These are phyloP conservation scores for Sylvilagus floridanus DNA, from an alignment of 2,797 vertebrate genomes.

Conservation along the genomic window DNA sequence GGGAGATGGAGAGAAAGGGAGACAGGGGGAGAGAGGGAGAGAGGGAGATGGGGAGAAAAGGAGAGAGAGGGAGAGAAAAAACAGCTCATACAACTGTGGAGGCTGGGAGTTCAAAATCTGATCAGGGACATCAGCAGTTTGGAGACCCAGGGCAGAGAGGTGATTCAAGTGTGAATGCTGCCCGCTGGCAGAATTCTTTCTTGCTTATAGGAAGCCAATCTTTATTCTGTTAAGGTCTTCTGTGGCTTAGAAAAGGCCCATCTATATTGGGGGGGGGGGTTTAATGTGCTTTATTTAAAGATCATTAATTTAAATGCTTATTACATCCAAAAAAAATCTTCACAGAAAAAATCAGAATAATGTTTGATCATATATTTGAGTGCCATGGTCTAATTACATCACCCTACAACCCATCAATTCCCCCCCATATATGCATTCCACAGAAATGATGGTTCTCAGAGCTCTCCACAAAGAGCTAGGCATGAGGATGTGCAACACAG, in stretches of 20 bases:
- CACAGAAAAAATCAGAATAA: background rate
- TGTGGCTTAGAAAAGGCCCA: background rate
- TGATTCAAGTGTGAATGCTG: background rate
- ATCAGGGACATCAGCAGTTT: background rate
- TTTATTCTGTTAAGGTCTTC: background rate
- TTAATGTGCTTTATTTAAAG: background rate
- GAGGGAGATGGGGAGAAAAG: too few species aligned
- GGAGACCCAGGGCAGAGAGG: background rate
- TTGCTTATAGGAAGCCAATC: too few species aligned
- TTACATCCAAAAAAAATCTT: background rate
- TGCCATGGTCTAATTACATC: background rate
- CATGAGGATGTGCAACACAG: background rate
- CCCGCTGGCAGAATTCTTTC: background rate
- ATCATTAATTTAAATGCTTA: background rate
- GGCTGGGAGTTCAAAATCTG: background rate
- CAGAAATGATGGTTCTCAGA: background rate
- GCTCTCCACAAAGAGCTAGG: too few species aligned
- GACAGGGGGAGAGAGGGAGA: too few species aligned
- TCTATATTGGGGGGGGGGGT: background rate
- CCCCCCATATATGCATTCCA: background rate
- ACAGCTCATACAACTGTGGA: background rate
- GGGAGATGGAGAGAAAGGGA: background rate
- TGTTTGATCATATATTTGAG: background rate
- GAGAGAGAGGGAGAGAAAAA: background rate
- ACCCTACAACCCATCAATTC: background rate